These are phyloP conservation scores for Hyla sarda DNA, from an alignment of 2,113 vertebrate species.

Conservation along the genomic window DNA sequence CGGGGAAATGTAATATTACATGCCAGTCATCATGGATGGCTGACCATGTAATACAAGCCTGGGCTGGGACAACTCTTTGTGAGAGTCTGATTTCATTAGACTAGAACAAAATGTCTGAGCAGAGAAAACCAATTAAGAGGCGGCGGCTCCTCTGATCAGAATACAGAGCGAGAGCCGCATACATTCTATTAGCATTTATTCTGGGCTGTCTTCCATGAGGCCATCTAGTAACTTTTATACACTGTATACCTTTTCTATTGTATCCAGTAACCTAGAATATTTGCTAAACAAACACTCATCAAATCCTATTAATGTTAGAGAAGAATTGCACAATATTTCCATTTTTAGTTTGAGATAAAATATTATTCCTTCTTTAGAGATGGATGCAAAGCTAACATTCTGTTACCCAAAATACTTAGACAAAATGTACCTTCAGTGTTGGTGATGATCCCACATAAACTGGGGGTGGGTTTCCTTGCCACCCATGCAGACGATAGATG, in stretches of 20 bases:
- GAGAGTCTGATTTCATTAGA: not conserved
- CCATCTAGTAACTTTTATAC: not conserved
- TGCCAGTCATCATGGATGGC: not conserved
- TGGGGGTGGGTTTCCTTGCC: constrained; percentile 96
- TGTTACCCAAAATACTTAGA: not conserved
- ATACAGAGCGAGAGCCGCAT: not conserved
- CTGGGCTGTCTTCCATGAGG: not conserved
- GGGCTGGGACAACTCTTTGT: not conserved
- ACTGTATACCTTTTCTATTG: not conserved
- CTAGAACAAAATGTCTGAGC: not conserved
- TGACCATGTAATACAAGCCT: not conserved
- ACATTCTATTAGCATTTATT: not conserved
- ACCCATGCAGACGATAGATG: constrained; percentile 95
- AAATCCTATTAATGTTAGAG: too few relatives aligned
- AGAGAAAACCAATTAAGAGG: not conserved
- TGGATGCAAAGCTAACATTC: not conserved
- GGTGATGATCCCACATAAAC: constrained; percentile 96
- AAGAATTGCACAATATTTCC: not conserved
- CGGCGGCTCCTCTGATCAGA: not conserved
- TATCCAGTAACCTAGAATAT: not conserved
- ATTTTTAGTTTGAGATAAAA: too few relatives aligned
- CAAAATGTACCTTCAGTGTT: constrained; percentile 87
- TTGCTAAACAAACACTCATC: not conserved
- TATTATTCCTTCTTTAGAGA: not conserved
- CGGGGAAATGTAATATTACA: too few relatives aligned